Percentiles rank a stretch among this genome's conserved stretches.
These are phyloP conservation scores for Erythrocebus patas DNA, from an alignment of 2,113 vertebrate genomes.

Conservation along the genomic window DNA sequence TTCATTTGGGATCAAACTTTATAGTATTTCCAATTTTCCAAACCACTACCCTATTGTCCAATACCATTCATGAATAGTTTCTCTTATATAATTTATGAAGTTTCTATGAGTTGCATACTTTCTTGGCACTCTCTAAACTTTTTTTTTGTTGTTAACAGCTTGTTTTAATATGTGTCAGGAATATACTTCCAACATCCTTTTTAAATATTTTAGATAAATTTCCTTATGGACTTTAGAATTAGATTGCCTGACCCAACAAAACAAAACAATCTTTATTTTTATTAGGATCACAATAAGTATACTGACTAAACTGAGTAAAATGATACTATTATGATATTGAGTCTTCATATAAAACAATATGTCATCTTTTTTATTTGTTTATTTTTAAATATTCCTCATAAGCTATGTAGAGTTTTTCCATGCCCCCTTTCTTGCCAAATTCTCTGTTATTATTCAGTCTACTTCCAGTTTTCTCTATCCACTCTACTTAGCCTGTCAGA, in stretches of 20 bases:
- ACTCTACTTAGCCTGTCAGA: background rate
- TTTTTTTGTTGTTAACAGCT: background rate
- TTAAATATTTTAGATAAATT: background rate
- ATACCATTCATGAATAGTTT: background rate
- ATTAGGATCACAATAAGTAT: background rate
- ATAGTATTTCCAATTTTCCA: background rate
- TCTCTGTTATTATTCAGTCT: background rate
- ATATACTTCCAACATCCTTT: background rate
- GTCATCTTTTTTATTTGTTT: background rate
- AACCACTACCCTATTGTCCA: background rate
- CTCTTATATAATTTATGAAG: background rate
- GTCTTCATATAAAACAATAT: background rate
- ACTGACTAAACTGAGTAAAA: background rate
- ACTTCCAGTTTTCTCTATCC: background rate
- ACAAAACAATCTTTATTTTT: background rate
- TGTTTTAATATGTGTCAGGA: background rate
- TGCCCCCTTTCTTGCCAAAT: background rate
- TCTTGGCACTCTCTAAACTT: slow-evolving; percentile 10
- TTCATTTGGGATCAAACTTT: background rate
- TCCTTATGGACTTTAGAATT: background rate
- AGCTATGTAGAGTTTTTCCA: background rate
- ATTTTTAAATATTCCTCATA: background rate
- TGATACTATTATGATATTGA: background rate
- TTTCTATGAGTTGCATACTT: background rate
- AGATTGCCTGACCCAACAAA: background rate